A percentile compares a stretch with the other conserved stretches of the same genome.
Evolutionary conservation across 2,888 invertebrate species (phyloP).

Genomic region (Hemithea aestivaria): DNA sequence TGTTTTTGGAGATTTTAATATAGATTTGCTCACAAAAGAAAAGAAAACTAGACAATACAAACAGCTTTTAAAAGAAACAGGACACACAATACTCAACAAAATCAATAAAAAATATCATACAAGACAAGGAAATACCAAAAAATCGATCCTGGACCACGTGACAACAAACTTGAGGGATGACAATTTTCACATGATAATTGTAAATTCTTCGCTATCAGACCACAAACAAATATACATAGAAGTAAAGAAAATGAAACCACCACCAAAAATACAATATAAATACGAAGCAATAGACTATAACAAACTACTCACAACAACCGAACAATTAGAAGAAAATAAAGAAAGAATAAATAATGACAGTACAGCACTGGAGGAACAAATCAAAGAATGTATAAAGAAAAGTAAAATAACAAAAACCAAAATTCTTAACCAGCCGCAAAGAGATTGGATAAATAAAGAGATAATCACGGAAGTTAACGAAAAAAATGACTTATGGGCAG

Average conservation of each 20-base stretch:
- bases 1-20: slow-evolving; percentile 1
- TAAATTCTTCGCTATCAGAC: slow-evolving; percentile 26
- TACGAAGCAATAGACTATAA: slow-evolving; percentile 11
- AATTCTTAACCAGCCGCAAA: slow-evolving; percentile 2
- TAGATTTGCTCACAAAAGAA: slow-evolving; percentile 1
- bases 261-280: slow-evolving; percentile 1
- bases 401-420: slow-evolving; percentile 22
- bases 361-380: too few species aligned
- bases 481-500: slow-evolving; percentile 24
- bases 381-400: background rate
- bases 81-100: slow-evolving; percentile 22
- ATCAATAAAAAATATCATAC: slow-evolving; percentile 20
- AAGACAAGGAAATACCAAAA: slow-evolving; percentile 16
- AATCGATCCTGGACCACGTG: slow-evolving; percentile 29
- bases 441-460: slow-evolving; percentile 27
- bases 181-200: slow-evolving; percentile 19
- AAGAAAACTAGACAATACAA: background rate
- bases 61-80: slow-evolving; percentile 10
- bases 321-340: too few species aligned
- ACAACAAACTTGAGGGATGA: slow-evolving; percentile 23
- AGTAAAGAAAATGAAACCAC: slow-evolving; percentile 3
- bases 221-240: slow-evolving; percentile 27
- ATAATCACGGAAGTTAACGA: slow-evolving; percentile 21
- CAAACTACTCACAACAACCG: slow-evolving; percentile 6
- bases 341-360: too few species aligned